Base-by-base conservation (phyloP, 2,113 vertebrate species). In the Gallinago media region DNA sequence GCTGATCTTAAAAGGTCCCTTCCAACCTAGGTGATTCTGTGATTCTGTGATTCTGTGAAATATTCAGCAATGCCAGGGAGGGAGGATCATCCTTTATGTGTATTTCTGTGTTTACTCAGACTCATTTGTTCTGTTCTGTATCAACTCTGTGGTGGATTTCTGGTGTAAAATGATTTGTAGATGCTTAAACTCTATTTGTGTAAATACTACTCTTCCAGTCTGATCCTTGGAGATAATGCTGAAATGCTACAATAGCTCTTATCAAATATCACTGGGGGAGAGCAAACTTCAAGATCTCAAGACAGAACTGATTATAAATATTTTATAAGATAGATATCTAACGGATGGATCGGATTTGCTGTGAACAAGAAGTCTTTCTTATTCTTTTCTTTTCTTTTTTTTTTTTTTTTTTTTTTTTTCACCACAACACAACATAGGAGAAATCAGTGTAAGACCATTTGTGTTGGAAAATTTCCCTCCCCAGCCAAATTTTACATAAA, bases 111-210 rank as follows among this genome's bases (percentile, higher is more conserved):
- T 89, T 96, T 94, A 86, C 42, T 89, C 63, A 61, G 74, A 36
- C 31, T 88, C 9, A 2, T 89, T 92, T 96, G 9, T 22, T 95
- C 82, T 86, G 25, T 72, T 75, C 70, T 80, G 3, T 92, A 85
- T 61, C 23, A 94, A 59, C 91, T 85, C 86, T 91, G 42, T 93
- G n/a, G 78, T 77, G 67, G 54, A 67, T 92, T 71, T 85, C 44
- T 78, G 20, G 44, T 93, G 23, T 95, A 94, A 96, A 95, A 94
- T 95, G 38, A 89, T 95, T 74, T 84, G 90, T 91, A 89, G 71
- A 47, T 95, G 42, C 88, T 96, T 95, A 95, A 96, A 95, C 49
- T 89, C 12, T 95, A 87, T 96, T 84, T 92, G 77, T 96, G 67
- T 84, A 96, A 97, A 97, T 94, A 94, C n/a, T 52, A 27, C n/a